Base-by-base conservation (phyloP, 2,888 invertebrate species). In the Zootermopsis nevadensis region DNA sequence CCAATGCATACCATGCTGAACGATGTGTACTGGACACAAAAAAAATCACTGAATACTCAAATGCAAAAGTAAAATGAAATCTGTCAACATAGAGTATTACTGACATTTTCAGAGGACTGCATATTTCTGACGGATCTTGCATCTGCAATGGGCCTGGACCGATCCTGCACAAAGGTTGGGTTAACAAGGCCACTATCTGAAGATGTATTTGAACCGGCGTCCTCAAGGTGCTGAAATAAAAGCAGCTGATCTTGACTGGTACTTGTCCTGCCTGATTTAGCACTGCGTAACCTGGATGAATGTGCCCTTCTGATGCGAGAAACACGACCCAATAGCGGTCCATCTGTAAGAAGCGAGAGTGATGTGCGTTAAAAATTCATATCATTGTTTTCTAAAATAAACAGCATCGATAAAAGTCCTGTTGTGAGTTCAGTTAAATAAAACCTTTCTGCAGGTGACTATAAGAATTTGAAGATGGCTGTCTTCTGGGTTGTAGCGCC, bases 221-320 rank as follows among this genome's bases (percentile, higher is more conserved):
- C 84, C 15, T 83, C 85, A 55, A 83, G 76, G 69, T 85, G 84
- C 48, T 84, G 85, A 31, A 85, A 85, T 66, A 86, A 76, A 31
- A 38, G 76, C 30, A 55, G 33, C 33, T 77, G 33, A 7, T 79
- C 79, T 79, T 24, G 66, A 22, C 38, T 66, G 48, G 38, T 38
- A 30, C 31, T 69, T 22, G 42, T 67, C 10, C n/a, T 53, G 66
- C 55, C 33, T 30, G 69, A 53, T 76, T 15, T 85, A 82, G 82
- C 85, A 85, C 27, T 86, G 60, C 67, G 67, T 15, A 53, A 10
- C 84, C 85, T 88, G 35, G 90, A 89, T 48, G 90, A 90, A 85
- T 89, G 89, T 85, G 89, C 89, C 86, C 90, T 88, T 60, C 89
- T 88, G 72, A 89, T 86, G 80, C 89, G 88, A 31, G 89, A 88